Evolutionary conservation across 1,140 invertebrate genomes (phyloP).

Genomic region (Nomia melanderi): DNA sequence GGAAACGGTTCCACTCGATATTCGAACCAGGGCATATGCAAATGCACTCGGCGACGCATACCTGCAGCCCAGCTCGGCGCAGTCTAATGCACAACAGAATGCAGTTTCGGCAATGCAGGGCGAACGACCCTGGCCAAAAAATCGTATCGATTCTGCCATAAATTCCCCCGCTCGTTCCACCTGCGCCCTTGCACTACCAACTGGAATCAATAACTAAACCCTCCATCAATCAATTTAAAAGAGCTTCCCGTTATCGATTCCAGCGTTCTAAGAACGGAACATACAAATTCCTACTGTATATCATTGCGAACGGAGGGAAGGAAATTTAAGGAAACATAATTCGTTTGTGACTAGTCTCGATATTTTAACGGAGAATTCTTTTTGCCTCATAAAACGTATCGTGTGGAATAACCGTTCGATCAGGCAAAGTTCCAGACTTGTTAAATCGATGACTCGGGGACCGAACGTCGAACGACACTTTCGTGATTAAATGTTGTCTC

Average conservation of each 20-base stretch:
- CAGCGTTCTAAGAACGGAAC: no score
- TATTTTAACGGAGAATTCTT: no score
- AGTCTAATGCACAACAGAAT: conserved; percentile 18
- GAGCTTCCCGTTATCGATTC: no score
- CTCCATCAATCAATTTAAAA: neutral
- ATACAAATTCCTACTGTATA: no score
- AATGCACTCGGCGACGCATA: conserved; percentile 18
- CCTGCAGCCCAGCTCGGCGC: conserved; percentile 19
- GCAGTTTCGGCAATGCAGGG: conserved; percentile 41
- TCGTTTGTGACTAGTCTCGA: no score
- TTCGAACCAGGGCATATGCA: conserved; percentile 44
- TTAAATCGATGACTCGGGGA: conserved; percentile 31
- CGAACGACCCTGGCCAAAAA: conserved; percentile 29
- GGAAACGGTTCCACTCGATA: conserved; percentile 12
- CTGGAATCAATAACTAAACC: neutral
- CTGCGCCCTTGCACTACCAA: neutral
- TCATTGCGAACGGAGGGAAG: no score
- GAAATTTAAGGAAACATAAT: no score
- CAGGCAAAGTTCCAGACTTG: neutral
- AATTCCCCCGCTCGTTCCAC: neutral
- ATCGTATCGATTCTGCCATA: conserved; percentile 25
- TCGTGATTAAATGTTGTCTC: conserved; percentile 13
- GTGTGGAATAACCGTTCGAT: neutral
- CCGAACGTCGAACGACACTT: neutral
- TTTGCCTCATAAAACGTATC: no score